phyloP scores from a whole-genome alignment of 1,140 invertebrate genomes.

The Protaetia brevitarsis region DNA sequence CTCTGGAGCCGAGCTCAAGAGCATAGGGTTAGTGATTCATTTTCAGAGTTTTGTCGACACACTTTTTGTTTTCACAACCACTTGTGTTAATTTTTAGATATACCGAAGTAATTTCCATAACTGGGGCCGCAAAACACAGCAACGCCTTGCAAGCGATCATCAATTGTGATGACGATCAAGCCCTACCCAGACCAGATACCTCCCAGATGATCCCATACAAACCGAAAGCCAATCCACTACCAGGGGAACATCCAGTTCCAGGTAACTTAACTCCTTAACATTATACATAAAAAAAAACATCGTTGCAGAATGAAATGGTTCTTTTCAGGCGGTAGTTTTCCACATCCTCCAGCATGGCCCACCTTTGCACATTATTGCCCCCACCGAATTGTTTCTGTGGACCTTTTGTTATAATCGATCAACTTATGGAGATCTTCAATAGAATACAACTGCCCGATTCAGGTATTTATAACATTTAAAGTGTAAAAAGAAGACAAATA shows the following conservation, averaged over 20 bases:
- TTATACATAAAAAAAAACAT: not conserved
- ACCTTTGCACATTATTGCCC: slow-evolving; percentile 84
- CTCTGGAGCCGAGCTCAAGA: slow-evolving; percentile 80
- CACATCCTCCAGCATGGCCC: slow-evolving; percentile 82
- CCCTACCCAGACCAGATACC: slow-evolving; percentile 79
- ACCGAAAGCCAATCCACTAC: slow-evolving; percentile 76
- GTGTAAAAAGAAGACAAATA: too few relatives aligned
- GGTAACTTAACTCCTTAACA: too few relatives aligned
- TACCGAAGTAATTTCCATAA: slow-evolving; percentile 46
- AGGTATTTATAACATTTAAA: slow-evolving; percentile 54
- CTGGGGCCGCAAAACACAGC: slow-evolving; percentile 40
- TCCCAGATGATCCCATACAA: slow-evolving; percentile 97
- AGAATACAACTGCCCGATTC: slow-evolving; percentile 82
- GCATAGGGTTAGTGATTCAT: slow-evolving; percentile 68
- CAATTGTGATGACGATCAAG: slow-evolving; percentile 50
- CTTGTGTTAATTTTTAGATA: slow-evolving; percentile 47
- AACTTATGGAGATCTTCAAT: slow-evolving; percentile 84
- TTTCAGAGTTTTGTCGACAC: not conserved
- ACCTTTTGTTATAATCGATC: slow-evolving; percentile 89
- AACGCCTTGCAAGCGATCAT: slow-evolving; percentile 42
- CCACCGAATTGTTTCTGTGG: slow-evolving; percentile 89
- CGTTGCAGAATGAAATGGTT: not conserved
- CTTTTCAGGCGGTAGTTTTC: slow-evolving; percentile 85
- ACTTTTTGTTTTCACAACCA: too few relatives aligned
- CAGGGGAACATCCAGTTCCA: slow-evolving; percentile 80